Conservation (phyloP, 2,888 invertebrate genomes). For the Lamellibrachia satsuma region DNA sequence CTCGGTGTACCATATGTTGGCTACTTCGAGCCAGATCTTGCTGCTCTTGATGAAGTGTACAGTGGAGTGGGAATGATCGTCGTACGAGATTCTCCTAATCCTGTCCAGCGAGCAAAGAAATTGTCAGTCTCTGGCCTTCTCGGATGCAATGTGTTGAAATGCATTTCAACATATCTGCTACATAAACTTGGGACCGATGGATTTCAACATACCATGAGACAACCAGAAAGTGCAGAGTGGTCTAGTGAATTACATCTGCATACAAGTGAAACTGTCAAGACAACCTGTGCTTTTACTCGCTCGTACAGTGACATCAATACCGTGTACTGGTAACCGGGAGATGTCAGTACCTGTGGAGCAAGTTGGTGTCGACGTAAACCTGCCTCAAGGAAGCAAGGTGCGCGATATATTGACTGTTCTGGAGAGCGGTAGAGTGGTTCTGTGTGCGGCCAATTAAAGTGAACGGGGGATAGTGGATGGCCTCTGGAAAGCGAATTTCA, state of each 20-base stretch:
- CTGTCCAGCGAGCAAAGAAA: not conserved
- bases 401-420: no score
- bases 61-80: no score
- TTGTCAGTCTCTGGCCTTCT: not conserved
- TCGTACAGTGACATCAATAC: not conserved
- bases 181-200: not conserved
- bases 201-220: not conserved
- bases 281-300: not conserved
- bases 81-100: not conserved
- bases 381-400: no score
- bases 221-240: not conserved
- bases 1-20: not conserved
- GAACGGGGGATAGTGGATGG: no score
- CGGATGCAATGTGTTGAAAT: not conserved
- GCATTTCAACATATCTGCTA: not conserved
- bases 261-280: not conserved
- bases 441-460: no score
- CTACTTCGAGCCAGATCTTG: not conserved
- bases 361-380: no score
- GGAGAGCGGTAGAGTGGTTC: no score
- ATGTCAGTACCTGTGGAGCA: no score
- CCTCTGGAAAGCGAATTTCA: no score
- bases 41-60: not conserved
- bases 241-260: not conserved
- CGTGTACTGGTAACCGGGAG: not conserved